Conservation (phyloP, 2,113 vertebrate species). For the Tachysurus vachellii region DNA sequence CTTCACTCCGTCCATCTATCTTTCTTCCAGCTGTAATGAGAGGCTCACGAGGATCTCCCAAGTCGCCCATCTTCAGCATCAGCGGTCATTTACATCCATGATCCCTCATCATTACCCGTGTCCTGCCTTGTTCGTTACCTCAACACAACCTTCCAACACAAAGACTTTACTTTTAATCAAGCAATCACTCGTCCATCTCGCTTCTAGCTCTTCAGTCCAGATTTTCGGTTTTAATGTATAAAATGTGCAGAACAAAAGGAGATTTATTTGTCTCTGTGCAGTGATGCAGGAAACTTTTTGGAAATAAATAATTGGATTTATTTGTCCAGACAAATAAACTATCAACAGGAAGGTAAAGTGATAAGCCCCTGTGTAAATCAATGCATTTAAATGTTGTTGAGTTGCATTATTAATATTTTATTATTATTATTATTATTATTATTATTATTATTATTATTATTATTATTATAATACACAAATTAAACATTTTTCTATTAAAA, state of each 20-base stretch:
- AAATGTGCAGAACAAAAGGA: neutral
- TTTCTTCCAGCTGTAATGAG: constrained; percentile 63
- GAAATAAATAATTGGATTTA: neutral
- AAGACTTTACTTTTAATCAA: constrained; percentile 4
- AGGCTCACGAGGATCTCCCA: constrained; percentile 74
- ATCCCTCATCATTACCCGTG: constrained; percentile 78
- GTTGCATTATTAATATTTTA: neutral
- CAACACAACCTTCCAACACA: constrained; percentile 7
- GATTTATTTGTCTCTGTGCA: neutral
- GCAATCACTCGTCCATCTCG: neutral
- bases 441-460: neutral
- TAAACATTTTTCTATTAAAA: neutral
- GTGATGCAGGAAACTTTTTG: neutral
- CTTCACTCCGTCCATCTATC: constrained; percentile 7
- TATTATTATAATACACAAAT: neutral
- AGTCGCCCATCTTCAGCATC: constrained; percentile 32
- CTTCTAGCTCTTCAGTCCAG: constrained; percentile 18
- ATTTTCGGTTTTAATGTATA: neutral
- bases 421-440: neutral
- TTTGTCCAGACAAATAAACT: neutral
- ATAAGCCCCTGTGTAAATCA: neutral
- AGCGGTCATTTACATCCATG: constrained; percentile 80
- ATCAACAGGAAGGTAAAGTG: neutral
- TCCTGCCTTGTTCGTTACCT: constrained; percentile 19
- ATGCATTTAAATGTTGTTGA: neutral